Evolutionary conservation across 2,888 invertebrate species (phyloP).

Genomic region (Eilema griseolum): DNA sequence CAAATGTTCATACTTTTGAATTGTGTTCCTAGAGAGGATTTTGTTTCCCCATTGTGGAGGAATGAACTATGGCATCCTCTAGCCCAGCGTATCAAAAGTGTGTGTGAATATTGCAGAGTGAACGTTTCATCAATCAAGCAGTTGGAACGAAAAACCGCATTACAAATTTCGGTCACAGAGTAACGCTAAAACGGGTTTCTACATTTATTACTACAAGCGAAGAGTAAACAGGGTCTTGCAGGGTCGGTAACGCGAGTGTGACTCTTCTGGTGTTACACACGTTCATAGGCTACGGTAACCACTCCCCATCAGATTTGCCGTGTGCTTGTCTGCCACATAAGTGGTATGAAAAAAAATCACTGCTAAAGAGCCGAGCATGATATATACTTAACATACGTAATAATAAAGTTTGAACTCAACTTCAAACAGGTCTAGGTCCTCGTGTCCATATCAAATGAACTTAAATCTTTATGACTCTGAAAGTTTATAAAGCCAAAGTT

Average conservation of each 20-base stretch:
- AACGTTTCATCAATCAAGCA: not conserved
- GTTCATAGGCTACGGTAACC: no score
- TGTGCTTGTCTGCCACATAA: no score
- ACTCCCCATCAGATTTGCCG: no score
- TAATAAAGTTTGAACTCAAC: not conserved
- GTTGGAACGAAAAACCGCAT: not conserved
- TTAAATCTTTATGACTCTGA: conserved; percentile 3
- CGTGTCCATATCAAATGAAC: not conserved
- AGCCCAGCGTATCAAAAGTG: not conserved
- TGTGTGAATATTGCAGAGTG: not conserved
- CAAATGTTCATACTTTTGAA: not conserved
- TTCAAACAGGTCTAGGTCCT: not conserved
- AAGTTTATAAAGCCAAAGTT: not conserved
- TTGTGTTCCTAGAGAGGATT: not conserved
- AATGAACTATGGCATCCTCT: not conserved
- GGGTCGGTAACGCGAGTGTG: no score
- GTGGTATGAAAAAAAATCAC: no score
- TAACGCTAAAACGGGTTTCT: not conserved
- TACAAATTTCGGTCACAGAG: not conserved
- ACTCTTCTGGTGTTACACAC: no score
- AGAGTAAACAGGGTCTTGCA: no score
- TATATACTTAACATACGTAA: not conserved
- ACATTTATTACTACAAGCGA: not conserved
- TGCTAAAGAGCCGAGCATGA: not conserved
- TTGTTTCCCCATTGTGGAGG: not conserved